Evolutionary conservation across 1,140 invertebrate species (phyloP).

Genomic region (Schmidtea mediterranea): DNA sequence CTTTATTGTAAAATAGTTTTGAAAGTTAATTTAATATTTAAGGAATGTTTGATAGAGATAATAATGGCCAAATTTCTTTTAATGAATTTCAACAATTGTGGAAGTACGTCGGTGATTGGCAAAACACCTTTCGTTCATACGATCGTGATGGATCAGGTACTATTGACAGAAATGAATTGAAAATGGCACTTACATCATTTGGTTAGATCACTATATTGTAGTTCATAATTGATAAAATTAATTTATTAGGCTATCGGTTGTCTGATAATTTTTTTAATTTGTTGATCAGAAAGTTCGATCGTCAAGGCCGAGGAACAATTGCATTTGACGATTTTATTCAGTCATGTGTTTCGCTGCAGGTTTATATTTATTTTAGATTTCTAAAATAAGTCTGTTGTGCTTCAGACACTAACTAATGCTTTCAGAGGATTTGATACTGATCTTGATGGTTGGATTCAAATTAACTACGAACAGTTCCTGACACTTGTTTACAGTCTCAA

Average conservation of each 20-base stretch:
- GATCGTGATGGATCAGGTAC: conserved; percentile 80
- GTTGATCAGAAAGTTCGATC: conserved; percentile 68
- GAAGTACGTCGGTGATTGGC: conserved; percentile 94
- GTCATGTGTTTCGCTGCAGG: conserved; percentile 65
- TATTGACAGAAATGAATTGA: conserved; percentile 64
- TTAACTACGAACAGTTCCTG: conserved; percentile 87
- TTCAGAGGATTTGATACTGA: conserved; percentile 69
- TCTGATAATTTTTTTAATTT: conserved; percentile 50
- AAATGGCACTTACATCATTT: conserved; percentile 60
- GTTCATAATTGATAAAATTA: too few species aligned
- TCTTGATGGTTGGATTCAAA: conserved; percentile 71
- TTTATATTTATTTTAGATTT: too few species aligned
- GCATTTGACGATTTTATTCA: conserved; percentile 97
- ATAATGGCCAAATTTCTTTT: conserved; percentile 62
- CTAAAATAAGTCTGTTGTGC: neutral
- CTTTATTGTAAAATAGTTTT: too few species aligned
- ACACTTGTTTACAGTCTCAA: conserved; percentile 73
- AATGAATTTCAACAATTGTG: conserved; percentile 75
- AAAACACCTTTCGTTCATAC: conserved; percentile 71
- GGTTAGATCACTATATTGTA: conserved; percentile 28
- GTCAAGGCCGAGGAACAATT: conserved; percentile 58
- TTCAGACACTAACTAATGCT: conserved; percentile 59
- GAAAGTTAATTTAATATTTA: too few species aligned
- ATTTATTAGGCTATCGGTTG: conserved; percentile 32
- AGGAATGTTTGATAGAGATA: conserved; percentile 69